These are phyloP conservation scores for Xestobium rufovillosum DNA, from an alignment of 2,888 invertebrate genomes.

Conservation along the genomic window DNA sequence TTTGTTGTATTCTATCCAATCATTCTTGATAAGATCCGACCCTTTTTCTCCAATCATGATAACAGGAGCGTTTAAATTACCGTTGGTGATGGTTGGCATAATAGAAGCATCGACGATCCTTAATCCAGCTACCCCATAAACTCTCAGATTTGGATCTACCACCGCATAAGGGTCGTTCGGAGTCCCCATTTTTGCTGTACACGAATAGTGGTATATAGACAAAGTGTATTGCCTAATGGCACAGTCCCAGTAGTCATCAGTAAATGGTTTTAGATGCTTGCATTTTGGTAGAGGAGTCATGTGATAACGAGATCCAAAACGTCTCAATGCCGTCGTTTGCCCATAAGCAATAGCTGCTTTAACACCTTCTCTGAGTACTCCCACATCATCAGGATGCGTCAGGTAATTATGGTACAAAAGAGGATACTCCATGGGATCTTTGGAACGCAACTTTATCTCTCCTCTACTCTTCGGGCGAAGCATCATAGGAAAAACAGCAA, in stretches of 20 bases:
- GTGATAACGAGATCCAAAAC: constrained; percentile 72
- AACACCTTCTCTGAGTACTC: constrained; percentile 75
- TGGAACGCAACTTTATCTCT: constrained; percentile 54
- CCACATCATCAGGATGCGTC: constrained; percentile 77
- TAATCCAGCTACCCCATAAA: constrained; percentile 69
- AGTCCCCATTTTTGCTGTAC: constrained; percentile 81
- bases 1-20: constrained; percentile 22
- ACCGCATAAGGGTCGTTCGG: constrained; percentile 69
- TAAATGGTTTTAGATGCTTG: constrained; percentile 65
- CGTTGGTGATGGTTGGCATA: constrained; percentile 81
- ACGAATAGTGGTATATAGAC: constrained; percentile 81
- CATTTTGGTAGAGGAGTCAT: constrained; percentile 72
- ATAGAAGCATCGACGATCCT: constrained; percentile 82
- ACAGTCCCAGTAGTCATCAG: constrained; percentile 86
- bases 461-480: constrained; percentile 83
- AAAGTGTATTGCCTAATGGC: constrained; percentile 75
- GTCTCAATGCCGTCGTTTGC: constrained; percentile 68
- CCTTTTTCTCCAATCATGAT: constrained; percentile 86
- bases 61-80: constrained; percentile 80
- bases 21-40: constrained; percentile 68
- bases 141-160: constrained; percentile 68
- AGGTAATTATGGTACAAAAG: constrained; percentile 87
- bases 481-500: constrained; percentile 83
- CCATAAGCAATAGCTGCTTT: constrained; percentile 78
- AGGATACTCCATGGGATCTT: constrained; percentile 69